Conservation (phyloP, 2,888 invertebrate species). For the Cantharis flavilabris region DNA sequence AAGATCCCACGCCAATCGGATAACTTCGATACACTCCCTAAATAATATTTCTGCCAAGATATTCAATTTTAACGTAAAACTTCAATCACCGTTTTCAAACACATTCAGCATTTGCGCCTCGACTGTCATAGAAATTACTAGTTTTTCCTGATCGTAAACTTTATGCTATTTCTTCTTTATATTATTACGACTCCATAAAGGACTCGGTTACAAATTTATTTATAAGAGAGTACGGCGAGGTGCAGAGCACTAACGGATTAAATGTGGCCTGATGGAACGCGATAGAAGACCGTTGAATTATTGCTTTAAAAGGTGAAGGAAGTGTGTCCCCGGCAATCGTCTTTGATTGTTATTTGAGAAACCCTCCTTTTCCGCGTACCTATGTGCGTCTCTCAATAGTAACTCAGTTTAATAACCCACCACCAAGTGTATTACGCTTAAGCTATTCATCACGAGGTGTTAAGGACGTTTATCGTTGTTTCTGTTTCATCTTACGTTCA, state of each 20-base stretch:
- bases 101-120: slow-evolving; percentile 40
- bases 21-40: background rate
- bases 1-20: background rate
- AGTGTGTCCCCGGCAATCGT: slow-evolving; percentile 45
- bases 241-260: slow-evolving; percentile 44
- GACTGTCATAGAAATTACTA: slow-evolving; percentile 37
- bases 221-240: slow-evolving; percentile 43
- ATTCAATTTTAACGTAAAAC: slow-evolving; percentile 29
- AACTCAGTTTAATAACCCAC: slow-evolving; percentile 41
- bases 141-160: slow-evolving; percentile 48
- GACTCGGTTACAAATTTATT: slow-evolving; percentile 50
- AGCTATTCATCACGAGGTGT: slow-evolving; percentile 54
- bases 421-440: slow-evolving; percentile 48
- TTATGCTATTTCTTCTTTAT: slow-evolving; percentile 51
- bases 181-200: slow-evolving; percentile 48
- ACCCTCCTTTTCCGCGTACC: slow-evolving; percentile 43
- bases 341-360: slow-evolving; percentile 51
- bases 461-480: slow-evolving; percentile 54
- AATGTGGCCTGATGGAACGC: slow-evolving; percentile 47
- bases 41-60: background rate
- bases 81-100: slow-evolving; percentile 38
- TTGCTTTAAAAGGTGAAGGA: slow-evolving; percentile 41
- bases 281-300: slow-evolving; percentile 49
- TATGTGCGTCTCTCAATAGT: slow-evolving; percentile 33
- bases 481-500: slow-evolving; percentile 55